Evolutionary conservation across 1,140 invertebrate species (phyloP).

Genomic region (Caenorhabditis tropicalis): DNA sequence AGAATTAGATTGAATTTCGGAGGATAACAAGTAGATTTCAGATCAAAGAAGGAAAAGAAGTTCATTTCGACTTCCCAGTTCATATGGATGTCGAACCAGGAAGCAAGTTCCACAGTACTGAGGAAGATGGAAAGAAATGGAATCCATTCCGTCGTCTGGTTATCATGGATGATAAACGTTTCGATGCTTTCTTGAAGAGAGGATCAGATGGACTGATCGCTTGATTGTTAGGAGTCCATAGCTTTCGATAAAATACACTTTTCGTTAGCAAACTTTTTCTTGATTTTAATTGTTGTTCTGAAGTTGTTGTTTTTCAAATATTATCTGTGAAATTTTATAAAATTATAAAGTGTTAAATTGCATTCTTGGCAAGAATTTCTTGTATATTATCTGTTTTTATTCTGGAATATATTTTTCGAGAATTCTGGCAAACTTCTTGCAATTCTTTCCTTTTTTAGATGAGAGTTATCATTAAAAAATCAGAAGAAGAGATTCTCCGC

Average conservation of each 20-base stretch:
- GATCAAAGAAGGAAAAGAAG: conserved; percentile 36
- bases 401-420: too few relatives aligned
- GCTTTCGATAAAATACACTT: too few relatives aligned
- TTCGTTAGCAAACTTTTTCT: background rate
- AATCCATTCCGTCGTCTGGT: conserved; percentile 42
- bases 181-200: conserved; percentile 23
- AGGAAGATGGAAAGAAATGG: conserved; percentile 49
- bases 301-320: background rate
- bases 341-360: too few relatives aligned
- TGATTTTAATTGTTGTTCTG: background rate
- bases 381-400: too few relatives aligned
- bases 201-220: background rate
- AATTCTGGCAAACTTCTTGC: background rate
- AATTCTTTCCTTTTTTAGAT: background rate
- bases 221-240: background rate
- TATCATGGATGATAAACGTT: conserved; percentile 33
- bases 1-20: background rate
- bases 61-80: conserved; percentile 51
- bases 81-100: conserved; percentile 50
- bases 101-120: conserved; percentile 52
- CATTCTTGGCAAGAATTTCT: background rate
- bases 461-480: background rate
- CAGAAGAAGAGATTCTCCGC: background rate
- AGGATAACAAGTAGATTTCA: background rate
- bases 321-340: background rate